A percentile compares a stretch with the other conserved stretches of the same genome.
These are phyloP conservation scores for Delichon dasypus DNA, from an alignment of 2,797 vertebrate genomes.

Conservation along the genomic window DNA sequence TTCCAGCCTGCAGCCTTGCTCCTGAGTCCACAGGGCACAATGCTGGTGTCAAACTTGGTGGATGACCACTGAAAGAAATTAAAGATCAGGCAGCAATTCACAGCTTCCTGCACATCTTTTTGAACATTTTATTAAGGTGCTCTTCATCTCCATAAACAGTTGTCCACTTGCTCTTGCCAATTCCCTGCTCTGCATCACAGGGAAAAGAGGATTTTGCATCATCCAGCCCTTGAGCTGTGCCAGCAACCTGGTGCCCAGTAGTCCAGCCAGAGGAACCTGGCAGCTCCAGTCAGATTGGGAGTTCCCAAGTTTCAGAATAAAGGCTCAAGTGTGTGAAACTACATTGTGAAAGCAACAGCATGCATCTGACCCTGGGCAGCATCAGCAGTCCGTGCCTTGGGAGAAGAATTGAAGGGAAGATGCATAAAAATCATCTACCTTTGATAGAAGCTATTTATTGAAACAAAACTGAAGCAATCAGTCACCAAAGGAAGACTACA, in stretches of 20 bases:
- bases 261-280: neutral
- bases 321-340: neutral
- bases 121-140: neutral
- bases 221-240: neutral
- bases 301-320: neutral
- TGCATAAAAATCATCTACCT: neutral
- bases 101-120: neutral
- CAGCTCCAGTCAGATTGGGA: neutral
- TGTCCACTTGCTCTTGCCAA: neutral
- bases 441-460: neutral
- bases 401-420: neutral
- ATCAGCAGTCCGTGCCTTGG: neutral
- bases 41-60: rapidly evolving
- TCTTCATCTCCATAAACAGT: neutral
- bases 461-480: neutral
- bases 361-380: neutral
- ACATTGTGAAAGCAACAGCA: neutral
- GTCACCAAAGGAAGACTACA: neutral
- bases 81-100: neutral
- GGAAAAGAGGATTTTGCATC: neutral
- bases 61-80: neutral
- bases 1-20: neutral
- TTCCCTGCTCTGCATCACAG: neutral
- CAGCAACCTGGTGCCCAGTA: neutral
- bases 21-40: rapidly evolving